phyloP scores from a whole-genome alignment of 2,888 invertebrate genomes.

The Acanthosoma haemorrhoidale region DNA sequence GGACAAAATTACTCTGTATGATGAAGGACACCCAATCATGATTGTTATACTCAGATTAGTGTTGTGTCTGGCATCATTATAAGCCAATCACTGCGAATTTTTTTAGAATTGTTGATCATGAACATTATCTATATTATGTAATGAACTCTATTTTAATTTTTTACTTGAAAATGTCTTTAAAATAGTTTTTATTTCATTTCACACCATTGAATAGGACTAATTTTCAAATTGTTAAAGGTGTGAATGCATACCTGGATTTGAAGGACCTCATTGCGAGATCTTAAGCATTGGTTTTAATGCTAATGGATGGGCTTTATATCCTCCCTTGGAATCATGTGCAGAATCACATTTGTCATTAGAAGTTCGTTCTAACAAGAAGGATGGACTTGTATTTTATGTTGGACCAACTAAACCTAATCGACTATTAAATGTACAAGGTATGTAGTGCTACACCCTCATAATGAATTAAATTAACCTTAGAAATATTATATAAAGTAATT shows the following conservation, averaged over 20 bases:
- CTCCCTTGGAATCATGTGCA: conserved; percentile 78
- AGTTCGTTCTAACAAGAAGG: conserved; percentile 66
- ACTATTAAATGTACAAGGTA: conserved; percentile 60
- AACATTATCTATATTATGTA: too few species aligned
- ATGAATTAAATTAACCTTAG: background rate
- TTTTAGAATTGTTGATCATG: too few species aligned
- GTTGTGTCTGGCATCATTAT: too few species aligned
- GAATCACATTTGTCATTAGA: conserved; percentile 76
- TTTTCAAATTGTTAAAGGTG: conserved; percentile 39
- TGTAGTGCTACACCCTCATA: too few species aligned
- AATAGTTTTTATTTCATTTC: too few species aligned
- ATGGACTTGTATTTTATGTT: conserved; percentile 84
- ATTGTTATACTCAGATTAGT: too few species aligned
- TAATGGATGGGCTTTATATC: conserved; percentile 90
- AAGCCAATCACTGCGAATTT: too few species aligned
- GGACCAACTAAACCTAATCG: conserved; percentile 68
- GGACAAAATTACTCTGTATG: too few species aligned
- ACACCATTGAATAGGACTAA: too few species aligned
- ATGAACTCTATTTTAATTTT: too few species aligned
- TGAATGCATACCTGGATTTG: conserved; percentile 51
- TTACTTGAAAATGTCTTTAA: too few species aligned
- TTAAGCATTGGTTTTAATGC: conserved; percentile 82
- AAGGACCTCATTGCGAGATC: conserved; percentile 87
- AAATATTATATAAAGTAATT: background rate
- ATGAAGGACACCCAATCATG: too few species aligned